Percentiles rank a stretch among this genome's conserved stretches.
Conservation (phyloP, 2,113 vertebrate genomes). For the Progne subis region DNA sequence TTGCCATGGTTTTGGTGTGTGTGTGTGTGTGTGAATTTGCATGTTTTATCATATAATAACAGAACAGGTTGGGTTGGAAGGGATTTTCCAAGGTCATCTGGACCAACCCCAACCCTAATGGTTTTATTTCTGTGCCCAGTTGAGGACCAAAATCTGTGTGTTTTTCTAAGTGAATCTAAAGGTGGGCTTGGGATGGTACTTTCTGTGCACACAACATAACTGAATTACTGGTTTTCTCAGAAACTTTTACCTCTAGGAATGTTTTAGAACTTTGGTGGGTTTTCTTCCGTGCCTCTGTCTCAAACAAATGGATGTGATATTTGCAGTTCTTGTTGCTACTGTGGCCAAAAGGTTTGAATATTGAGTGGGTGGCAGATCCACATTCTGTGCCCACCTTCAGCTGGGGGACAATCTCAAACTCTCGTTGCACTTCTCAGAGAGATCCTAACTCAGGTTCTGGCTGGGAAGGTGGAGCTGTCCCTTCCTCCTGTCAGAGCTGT, state of each 20-base stretch:
- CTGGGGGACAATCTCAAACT: background rate
- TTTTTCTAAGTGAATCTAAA: background rate
- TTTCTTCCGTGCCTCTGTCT: fast-evolving
- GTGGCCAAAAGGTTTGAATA: background rate
- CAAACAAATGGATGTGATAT: background rate
- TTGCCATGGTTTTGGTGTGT: background rate
- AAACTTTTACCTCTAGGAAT: background rate
- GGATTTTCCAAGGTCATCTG: background rate
- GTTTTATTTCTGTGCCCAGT: background rate
- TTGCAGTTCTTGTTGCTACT: background rate
- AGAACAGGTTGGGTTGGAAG: background rate
- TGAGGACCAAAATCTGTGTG: background rate
- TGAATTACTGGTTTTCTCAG: background rate
- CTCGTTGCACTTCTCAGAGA: fast-evolving
- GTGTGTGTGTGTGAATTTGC: background rate
- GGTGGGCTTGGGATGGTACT: background rate
- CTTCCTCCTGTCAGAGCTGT: background rate
- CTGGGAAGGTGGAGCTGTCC: background rate
- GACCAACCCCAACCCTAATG: background rate
- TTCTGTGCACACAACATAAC: background rate
- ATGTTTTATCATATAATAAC: background rate
- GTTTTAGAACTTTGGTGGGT: background rate
- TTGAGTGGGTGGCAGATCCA: background rate
- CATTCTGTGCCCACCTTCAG: background rate
- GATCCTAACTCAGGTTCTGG: background rate